Base-by-base conservation (phyloP, 2,797 vertebrate genomes). In the Helicolenus hilgendorfi region DNA sequence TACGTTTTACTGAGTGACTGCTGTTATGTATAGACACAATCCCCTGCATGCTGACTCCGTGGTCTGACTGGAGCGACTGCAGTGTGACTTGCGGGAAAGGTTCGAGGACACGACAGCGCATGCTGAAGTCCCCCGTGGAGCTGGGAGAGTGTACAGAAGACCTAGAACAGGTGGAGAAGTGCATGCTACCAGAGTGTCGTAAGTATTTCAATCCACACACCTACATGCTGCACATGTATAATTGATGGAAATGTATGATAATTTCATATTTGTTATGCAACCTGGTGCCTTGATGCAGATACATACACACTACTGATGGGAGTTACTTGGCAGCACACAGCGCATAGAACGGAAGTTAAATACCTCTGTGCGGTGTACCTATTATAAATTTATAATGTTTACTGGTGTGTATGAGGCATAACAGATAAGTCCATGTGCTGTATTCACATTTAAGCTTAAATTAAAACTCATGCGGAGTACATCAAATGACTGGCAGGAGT, bases 1-100 rank as follows among this genome's bases (percentile, higher is more conserved):
- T 22, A 27, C 69, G 24, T 64, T 11, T 81, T 24, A 64, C 56
- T 53, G 26, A 65, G 18, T 70, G 13, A 38, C 24, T 69, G 15
- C n/a, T 91, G 60, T 74, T 79, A 4, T 72, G 29, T 35, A 8
- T 86, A 99, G 99, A 99, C 90, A 99, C 99, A 36, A 99, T 99
- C 91, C 99, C 99, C 0, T 99, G 99, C 90, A 95, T 99, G 92
- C 97, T 99, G 83, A 99, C 98, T 11, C 98, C 97, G 0, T 99
- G 99, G 99, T 99, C 98, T 3, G 99, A 99, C 77, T 99, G 99
- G 99, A 99, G 98, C 0, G 99, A 99, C 94, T 99, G 99, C 96
- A 99, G 99, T 0, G 99, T 99, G 29, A 98, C 98, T 0, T 99
- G 99, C 6, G 99, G 99, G 33, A 99, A 99, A 82, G 99, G 99